Conservation (phyloP, 2,888 invertebrate genomes). For the Steromphala cineraria region DNA sequence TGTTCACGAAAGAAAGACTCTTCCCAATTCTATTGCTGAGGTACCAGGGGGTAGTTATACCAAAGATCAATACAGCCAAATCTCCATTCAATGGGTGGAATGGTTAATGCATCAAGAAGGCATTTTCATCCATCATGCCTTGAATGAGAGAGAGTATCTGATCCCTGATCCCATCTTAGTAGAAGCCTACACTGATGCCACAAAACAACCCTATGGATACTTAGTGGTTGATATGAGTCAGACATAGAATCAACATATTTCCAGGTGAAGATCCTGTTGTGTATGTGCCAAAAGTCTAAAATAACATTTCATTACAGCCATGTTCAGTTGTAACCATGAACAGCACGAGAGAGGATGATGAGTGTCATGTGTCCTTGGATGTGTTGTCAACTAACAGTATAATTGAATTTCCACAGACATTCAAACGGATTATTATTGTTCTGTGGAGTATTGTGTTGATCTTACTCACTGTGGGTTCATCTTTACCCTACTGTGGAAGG, state of each 20-base stretch:
- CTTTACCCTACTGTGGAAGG: too few relatives aligned
- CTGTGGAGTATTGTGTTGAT: too few relatives aligned
- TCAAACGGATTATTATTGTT: too few relatives aligned
- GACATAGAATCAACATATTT: slow-evolving; percentile 32
- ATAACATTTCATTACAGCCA: too few relatives aligned
- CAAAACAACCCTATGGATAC: slow-evolving; percentile 17
- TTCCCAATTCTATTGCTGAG: neutral
- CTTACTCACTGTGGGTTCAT: too few relatives aligned
- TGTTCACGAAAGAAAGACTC: neutral
- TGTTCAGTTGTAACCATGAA: too few relatives aligned
- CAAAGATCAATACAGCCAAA: neutral
- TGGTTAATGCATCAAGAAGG: neutral
- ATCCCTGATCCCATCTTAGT: neutral
- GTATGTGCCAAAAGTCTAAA: neutral
- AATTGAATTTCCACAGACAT: too few relatives aligned
- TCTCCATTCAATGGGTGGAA: slow-evolving; percentile 40
- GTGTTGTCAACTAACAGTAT: too few relatives aligned
- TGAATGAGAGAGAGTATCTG: neutral
- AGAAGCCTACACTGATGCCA: slow-evolving; percentile 34
- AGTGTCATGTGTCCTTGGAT: too few relatives aligned
- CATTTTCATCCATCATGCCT: neutral
- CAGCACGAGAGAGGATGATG: too few relatives aligned
- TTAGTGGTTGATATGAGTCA: slow-evolving; percentile 29
- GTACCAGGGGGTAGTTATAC: neutral
- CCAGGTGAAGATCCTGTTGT: neutral